Evolutionary conservation across 2,113 vertebrate genomes (phyloP).

Genomic region (Rostratula benghalensis): DNA sequence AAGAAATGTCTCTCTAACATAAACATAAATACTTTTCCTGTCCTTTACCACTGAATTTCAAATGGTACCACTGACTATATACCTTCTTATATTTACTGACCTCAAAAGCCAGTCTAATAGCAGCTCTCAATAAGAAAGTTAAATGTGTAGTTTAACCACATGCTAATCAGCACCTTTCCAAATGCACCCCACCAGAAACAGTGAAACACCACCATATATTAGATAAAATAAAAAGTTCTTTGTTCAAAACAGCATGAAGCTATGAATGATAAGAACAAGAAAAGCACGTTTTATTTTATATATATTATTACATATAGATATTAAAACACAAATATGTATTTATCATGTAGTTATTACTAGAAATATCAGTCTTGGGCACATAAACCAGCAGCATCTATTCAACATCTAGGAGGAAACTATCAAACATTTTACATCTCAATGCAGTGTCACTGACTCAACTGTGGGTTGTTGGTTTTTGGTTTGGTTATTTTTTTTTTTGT

Average conservation of each 20-base stretch:
- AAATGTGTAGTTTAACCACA: neutral
- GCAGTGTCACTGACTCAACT: neutral
- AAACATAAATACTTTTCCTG: neutral
- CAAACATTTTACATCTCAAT: neutral
- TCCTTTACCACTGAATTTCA: neutral
- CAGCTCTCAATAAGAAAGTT: neutral
- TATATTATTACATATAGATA: neutral
- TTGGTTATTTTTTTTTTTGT: too few relatives aligned
- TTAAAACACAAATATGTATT: neutral
- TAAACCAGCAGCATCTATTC: neutral
- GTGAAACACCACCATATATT: neutral
- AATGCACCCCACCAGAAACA: neutral
- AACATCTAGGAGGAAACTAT: neutral
- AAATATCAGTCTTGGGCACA: neutral
- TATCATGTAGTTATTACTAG: neutral
- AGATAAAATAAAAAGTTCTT: neutral
- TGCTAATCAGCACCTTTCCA: neutral
- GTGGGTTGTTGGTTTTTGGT: too few relatives aligned
- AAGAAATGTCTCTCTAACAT: constrained; percentile 58
- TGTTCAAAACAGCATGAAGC: neutral
- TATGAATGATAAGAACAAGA: neutral
- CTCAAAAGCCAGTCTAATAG: neutral
- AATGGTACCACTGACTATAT: neutral
- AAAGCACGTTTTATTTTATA: neutral
- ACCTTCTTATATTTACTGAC: neutral